Evolutionary conservation across 2,888 invertebrate genomes (phyloP), one percentile per base, ranked within the genome.

Genomic region (Sesia apiformis): DNA sequence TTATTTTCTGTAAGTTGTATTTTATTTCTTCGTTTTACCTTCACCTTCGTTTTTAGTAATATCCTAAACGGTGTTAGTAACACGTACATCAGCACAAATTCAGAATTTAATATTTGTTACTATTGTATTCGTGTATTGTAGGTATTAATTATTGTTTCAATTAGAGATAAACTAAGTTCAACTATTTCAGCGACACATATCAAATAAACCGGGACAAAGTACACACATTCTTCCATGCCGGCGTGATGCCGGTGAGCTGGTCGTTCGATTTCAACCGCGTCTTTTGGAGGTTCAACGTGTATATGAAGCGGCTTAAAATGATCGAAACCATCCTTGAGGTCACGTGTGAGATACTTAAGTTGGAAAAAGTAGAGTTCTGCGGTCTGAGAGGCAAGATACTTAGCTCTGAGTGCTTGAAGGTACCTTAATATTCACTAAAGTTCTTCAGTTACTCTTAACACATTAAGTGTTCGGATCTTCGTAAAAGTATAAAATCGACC

Each of bases 321-420:
- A 90, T 96, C 4, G 88, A 94, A 81, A 84, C 88, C 3, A 91
- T 98, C 60, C 92, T 97, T 60, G 92, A 93, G 49, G 93, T 94
- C 0, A 94, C 94, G 0, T 86, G 93, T 3, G 97, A 98, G 74
- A 96, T 96, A 76, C 82, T 93, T 51, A 97, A 97, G 74, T 78
- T 98, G 58, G 98, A 98, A 78, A 96, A 96, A 74, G 93, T 96
- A 1, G 95, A 95, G 70, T 91, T 96, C 55, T 93, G 94, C 49
- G 96, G 94, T 0, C 70, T 93, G 4, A 90, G 91, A 56, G 94
- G 94, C 1, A 92, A 92, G 61, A 88, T 81, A 38, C 84, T 94
- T 7, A 91, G 91, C 55, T 74, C 81, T 0, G 91, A 90, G 57
- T 82, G 92, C 67, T 80, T 73, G 74, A 81, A 76, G 77, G 90